These are phyloP conservation scores for Diadema setosum DNA, from an alignment of 35 echinoderm and acorn worm species.

Conservation along the genomic window DNA sequence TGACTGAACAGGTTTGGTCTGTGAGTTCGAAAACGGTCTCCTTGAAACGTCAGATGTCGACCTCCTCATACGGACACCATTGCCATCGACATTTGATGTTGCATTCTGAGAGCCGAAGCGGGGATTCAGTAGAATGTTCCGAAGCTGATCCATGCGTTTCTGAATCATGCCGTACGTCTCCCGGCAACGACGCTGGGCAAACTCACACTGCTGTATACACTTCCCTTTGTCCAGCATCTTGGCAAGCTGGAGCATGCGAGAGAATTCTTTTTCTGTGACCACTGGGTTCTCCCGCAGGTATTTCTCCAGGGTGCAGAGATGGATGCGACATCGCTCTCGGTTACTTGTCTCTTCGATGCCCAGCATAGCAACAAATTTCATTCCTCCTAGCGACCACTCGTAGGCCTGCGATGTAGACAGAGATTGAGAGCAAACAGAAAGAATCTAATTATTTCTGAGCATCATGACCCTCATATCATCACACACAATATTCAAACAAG, in stretches of 20 bases:
- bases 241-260: conserved; percentile 24
- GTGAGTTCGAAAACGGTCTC: no score
- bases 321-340: conserved; percentile 43
- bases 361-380: conserved; percentile 71
- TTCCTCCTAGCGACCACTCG: conserved; percentile 62
- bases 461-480: no score
- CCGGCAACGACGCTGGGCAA: conserved; percentile 57
- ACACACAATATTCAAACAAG: no score
- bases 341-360: conserved; percentile 40
- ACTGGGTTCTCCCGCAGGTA: conserved; percentile 57
- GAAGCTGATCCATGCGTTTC: conserved; percentile 42
- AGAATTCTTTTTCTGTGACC: conserved; percentile 37
- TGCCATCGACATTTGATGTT: background rate
- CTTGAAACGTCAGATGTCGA: background rate
- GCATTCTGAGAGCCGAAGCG: background rate
- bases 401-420: conserved; percentile 83
- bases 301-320: conserved; percentile 48
- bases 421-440: background rate
- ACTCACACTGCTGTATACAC: conserved; percentile 64
- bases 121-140: background rate
- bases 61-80: background rate
- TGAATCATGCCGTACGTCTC: conserved; percentile 52
- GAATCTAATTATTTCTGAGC: no score
- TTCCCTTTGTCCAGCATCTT: conserved; percentile 49
- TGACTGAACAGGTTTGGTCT: no score